Evolutionary conservation across 2,113 vertebrate species (phyloP).

Genomic region (Eublepharis macularius): DNA sequence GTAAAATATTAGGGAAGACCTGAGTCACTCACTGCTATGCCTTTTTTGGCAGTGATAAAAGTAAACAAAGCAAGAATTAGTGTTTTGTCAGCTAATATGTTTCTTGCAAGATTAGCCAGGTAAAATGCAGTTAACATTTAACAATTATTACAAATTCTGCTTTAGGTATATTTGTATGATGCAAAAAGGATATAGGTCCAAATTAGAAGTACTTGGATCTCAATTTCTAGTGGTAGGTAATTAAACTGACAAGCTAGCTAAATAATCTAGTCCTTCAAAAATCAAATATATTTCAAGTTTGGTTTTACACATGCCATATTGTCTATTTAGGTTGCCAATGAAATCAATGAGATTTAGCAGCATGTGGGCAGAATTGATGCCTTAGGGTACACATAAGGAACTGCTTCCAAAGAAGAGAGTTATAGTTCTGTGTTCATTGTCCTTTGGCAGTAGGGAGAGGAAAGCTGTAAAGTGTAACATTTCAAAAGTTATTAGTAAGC

Average conservation of each 20-base stretch:
- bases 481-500: conserved; percentile 17
- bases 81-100: not conserved
- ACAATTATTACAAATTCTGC: not conserved
- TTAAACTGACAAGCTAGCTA: not conserved
- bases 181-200: not conserved
- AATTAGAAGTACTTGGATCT: not conserved
- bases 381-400: not conserved
- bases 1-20: not conserved
- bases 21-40: not conserved
- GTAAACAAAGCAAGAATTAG: not conserved
- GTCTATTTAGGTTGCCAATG: not conserved
- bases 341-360: not conserved
- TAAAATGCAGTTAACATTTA: not conserved
- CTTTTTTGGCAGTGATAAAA: not conserved
- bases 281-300: not conserved
- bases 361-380: not conserved
- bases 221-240: not conserved
- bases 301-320: not conserved
- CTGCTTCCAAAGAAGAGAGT: not conserved
- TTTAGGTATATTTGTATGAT: not conserved
- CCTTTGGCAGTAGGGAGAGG: not conserved
- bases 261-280: not conserved
- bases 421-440: not conserved
- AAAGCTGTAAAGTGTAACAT: conserved; percentile 3
- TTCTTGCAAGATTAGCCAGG: conserved; percentile 4